Base-by-base conservation (phyloP, 1,140 invertebrate species). In the Drosophila pallidifrons region DNA sequence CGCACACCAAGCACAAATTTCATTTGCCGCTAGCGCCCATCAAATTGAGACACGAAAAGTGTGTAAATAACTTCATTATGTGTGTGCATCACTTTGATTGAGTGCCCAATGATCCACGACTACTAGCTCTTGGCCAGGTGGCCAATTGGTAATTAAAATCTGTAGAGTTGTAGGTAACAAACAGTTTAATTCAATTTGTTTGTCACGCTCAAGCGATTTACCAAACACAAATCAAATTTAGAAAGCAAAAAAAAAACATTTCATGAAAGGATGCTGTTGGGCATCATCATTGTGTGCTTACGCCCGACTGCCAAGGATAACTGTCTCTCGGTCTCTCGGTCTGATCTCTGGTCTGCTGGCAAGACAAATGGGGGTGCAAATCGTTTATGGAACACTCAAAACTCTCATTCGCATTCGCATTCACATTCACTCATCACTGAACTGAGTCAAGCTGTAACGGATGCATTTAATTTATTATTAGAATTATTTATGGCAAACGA, bases 391-490 rank as follows among this genome's bases (percentile, higher is more conserved):
- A 59, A 68, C 63, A 59, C 16, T 47, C 54, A 67, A 13, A 60
- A 52, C 32, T 25, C 28, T 1, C 1, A 5, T 35, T 46, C 43
- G 7, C 3, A 16, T 28, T 61, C 46, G 49, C 6, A 46, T n/a
- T 46, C 51, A 64, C 57, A 73, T 51, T 71, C 66, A 82, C 61
- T 79, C 83, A 71, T 80, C 79, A 65, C 41, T 55, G 38, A 72
- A 47, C 60, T 45, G 65, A 75, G 35, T 65, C 75, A 71, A 66
- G 66, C 77, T 85, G 87, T 91, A 89, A 81, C 87, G 87, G 87
- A 91, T 91, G 87, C 87, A 88, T 91, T 91, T 91, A 91, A 91
- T 91, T 91, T 91, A 91, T 91, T 91, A 91, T 91, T 91, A 87
- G 87, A 91, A 91, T 91, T 91, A 91, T 91, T 89, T 89, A 89